Percentiles rank a stretch among this genome's conserved stretches.
Conservation (phyloP, 2,113 vertebrate species). For the Melanostigma gelatinosum region DNA sequence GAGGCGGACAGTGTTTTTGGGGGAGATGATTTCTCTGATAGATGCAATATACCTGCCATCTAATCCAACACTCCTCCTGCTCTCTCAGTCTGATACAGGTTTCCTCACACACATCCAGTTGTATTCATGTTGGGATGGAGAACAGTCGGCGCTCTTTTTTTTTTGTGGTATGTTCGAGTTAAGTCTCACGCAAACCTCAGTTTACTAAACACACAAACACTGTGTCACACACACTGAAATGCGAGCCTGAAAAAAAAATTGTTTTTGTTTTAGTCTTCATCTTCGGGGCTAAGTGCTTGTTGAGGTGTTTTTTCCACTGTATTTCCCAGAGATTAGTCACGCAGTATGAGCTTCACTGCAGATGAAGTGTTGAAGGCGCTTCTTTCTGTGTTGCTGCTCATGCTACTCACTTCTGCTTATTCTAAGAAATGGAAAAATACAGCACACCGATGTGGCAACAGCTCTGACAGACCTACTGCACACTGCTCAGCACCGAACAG, state of each 20-base stretch:
- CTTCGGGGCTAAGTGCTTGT: neutral
- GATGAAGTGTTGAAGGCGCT: neutral
- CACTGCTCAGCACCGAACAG: neutral
- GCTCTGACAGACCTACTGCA: neutral
- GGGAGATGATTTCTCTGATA: constrained; percentile 64
- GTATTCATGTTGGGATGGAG: constrained; percentile 19
- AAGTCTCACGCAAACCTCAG: constrained; percentile 22
- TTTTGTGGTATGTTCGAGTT: constrained; percentile 2
- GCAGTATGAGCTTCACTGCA: neutral
- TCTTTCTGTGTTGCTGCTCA: neutral
- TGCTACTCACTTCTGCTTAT: neutral
- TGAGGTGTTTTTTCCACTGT: neutral
- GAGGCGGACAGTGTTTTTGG: constrained; percentile 61
- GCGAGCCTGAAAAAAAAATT: neutral
- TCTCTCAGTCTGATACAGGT: constrained; percentile 6
- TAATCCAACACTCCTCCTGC: constrained; percentile 31
- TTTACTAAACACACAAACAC: constrained; percentile 19
- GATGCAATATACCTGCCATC: constrained; percentile 64
- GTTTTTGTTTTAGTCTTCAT: neutral
- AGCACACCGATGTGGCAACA: neutral
- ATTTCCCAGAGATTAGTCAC: constrained; percentile 1
- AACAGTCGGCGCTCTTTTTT: neutral
- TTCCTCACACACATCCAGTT: constrained; percentile 37
- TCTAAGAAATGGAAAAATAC: neutral
- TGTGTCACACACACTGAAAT: constrained; percentile 15